These are phyloP conservation scores for Balaeniceps rex DNA, from an alignment of 2,113 vertebrate genomes.

Conservation along the genomic window DNA sequence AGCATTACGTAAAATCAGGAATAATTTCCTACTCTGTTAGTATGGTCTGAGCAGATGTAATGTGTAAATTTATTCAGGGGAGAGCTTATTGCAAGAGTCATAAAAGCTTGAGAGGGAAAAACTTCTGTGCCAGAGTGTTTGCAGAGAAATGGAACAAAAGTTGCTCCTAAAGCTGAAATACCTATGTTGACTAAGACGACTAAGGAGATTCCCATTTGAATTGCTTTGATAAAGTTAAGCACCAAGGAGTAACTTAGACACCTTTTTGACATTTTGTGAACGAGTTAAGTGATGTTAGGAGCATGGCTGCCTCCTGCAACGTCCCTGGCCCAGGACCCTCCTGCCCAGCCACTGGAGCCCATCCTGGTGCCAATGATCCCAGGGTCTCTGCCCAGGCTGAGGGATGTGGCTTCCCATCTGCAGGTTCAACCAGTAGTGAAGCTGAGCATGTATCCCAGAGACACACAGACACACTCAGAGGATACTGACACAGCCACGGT, in stretches of 20 bases:
- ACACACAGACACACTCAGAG: not conserved
- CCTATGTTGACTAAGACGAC: not conserved
- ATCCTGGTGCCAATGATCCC: not conserved
- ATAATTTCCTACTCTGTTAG: not conserved
- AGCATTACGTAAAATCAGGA: not conserved
- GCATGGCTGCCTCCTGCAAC: not conserved
- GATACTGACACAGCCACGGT: not conserved
- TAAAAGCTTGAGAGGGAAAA: not conserved
- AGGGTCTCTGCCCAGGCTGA: not conserved
- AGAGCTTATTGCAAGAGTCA: not conserved
- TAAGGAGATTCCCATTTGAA: not conserved
- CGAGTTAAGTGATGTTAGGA: not conserved
- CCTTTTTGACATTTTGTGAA: not conserved
- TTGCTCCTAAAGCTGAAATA: not conserved
- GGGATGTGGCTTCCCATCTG: fast-evolving
- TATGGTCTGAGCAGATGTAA: not conserved
- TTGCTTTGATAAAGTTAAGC: not conserved
- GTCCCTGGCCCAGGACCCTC: not conserved
- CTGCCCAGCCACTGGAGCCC: not conserved
- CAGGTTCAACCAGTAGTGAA: not conserved
- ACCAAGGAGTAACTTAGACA: not conserved
- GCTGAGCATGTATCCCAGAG: not conserved
- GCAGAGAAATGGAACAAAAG: not conserved
- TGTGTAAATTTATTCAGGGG: not conserved
- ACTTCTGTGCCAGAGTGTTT: not conserved